Evolutionary conservation across 1,140 invertebrate species (phyloP).

Genomic region (Ruditapes philippinarum): DNA sequence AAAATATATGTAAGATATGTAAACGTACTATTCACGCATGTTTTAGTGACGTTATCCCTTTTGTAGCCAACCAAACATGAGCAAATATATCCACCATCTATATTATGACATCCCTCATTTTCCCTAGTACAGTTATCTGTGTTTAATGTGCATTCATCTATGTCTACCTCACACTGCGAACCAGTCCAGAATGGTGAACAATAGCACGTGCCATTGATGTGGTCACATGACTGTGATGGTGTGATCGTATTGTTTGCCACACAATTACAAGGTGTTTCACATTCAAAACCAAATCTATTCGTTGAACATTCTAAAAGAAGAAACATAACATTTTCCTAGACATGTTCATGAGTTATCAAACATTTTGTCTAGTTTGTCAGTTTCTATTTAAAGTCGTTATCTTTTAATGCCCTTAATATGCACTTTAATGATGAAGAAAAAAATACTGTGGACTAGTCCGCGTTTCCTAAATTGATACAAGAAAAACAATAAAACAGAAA

Average conservation of each 20-base stretch:
- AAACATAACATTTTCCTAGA: no score
- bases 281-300: constrained; percentile 12
- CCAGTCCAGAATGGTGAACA: constrained; percentile 52
- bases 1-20: no score
- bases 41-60: neutral
- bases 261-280: constrained; percentile 16
- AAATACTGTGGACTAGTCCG: no score
- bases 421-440: no score
- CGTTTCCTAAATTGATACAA: no score
- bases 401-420: no score
- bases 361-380: no score
- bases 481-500: no score
- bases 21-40: no score
- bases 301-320: constrained; percentile 9
- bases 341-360: no score
- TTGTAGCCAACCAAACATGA: neutral
- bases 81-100: constrained; percentile 4
- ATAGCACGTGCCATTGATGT: constrained; percentile 24
- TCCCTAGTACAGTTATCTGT: constrained; percentile 8
- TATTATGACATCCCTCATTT: constrained; percentile 12
- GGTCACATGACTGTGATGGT: constrained; percentile 47
- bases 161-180: constrained; percentile 16
- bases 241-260: neutral
- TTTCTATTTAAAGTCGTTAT: no score
- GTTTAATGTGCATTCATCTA: constrained; percentile 40